Conservation (phyloP, 2,797 vertebrate species). For the Aphelocoma californica region DNA sequence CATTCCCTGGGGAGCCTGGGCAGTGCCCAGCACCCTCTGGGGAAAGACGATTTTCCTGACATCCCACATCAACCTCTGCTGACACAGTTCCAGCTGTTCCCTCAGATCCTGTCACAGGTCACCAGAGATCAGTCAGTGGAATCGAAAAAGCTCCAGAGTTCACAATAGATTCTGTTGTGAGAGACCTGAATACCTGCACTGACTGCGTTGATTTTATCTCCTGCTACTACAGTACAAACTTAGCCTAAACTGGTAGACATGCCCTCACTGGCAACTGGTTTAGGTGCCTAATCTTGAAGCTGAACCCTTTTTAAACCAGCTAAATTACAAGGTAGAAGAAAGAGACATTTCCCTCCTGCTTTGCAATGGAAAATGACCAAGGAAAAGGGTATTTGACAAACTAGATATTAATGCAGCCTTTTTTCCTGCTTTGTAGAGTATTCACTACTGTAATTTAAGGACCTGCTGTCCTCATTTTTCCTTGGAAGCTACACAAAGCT, state of each 20-base stretch:
- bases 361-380: background rate
- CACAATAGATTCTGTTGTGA: background rate
- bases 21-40: background rate
- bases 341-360: background rate
- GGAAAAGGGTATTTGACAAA: background rate
- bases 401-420: accelerated
- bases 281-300: background rate
- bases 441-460: background rate
- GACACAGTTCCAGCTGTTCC: accelerated
- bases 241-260: background rate
- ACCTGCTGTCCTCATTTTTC: background rate
- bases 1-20: background rate
- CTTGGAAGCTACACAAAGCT: background rate
- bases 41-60: accelerated
- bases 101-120: background rate
- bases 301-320: background rate
- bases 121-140: background rate
- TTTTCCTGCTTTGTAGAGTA: background rate
- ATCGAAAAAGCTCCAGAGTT: background rate
- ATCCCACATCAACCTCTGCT: background rate
- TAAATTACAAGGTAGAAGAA: background rate
- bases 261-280: background rate
- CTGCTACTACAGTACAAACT: accelerated
- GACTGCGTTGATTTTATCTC: background rate
- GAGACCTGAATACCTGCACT: background rate